Evolutionary conservation across 2,113 vertebrate genomes (phyloP).

Genomic region (Stegastes partitus): DNA sequence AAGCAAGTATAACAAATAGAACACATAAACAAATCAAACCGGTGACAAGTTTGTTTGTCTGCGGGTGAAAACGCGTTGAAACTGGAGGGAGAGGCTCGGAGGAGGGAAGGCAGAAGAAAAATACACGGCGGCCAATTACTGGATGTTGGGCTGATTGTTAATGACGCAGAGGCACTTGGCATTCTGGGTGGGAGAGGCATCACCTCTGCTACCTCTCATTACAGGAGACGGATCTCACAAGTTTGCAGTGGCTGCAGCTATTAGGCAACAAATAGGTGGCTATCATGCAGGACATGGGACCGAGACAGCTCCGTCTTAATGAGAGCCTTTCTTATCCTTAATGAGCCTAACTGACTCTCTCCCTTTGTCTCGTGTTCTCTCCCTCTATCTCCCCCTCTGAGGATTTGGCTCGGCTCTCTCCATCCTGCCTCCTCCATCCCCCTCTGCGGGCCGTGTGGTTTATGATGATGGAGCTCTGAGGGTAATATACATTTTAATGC

Average conservation of each 20-base stretch:
- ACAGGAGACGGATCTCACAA: slow-evolving; percentile 93
- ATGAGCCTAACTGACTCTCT: slow-evolving; percentile 74
- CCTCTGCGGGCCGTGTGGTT: slow-evolving; percentile 85
- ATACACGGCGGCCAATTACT: slow-evolving; percentile 92
- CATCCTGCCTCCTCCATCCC: slow-evolving; percentile 65
- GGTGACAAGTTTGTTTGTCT: slow-evolving; percentile 73
- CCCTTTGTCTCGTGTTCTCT: slow-evolving; percentile 65
- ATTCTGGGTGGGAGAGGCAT: slow-evolving; percentile 85
- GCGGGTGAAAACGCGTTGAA: slow-evolving; percentile 21
- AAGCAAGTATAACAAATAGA: slow-evolving; percentile 74
- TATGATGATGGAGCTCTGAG: slow-evolving; percentile 92
- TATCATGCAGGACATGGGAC: slow-evolving; percentile 92
- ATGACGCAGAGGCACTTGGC: slow-evolving; percentile 85
- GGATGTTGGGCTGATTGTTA: slow-evolving; percentile 89
- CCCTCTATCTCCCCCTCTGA: slow-evolving; percentile 48
- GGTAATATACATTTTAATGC: slow-evolving; percentile 95
- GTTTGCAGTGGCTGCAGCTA: slow-evolving; percentile 92
- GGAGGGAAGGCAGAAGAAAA: slow-evolving; percentile 21
- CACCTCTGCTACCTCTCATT: slow-evolving; percentile 92
- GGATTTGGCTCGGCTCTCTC: slow-evolving; percentile 52
- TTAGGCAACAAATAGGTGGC: slow-evolving; percentile 95
- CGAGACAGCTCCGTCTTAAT: slow-evolving; percentile 92
- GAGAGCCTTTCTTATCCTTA: slow-evolving; percentile 73
- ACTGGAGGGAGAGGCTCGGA: background rate
- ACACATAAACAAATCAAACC: slow-evolving; percentile 80